These are phyloP conservation scores for Scomber scombrus DNA, from an alignment of 2,113 vertebrate genomes.

Conservation along the genomic window DNA sequence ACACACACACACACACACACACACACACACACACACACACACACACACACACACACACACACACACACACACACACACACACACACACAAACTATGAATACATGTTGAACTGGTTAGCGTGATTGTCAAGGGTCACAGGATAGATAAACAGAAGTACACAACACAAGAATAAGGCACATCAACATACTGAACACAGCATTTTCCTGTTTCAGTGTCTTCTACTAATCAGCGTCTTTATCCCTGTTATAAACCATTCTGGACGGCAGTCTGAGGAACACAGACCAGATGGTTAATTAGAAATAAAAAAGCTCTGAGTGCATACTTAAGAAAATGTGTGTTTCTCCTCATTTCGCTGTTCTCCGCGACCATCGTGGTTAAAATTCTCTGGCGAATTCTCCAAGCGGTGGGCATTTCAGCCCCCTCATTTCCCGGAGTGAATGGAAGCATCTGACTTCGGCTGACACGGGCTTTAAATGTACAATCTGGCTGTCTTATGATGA, in stretches of 20 bases:
- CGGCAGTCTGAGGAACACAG: conserved; percentile 60
- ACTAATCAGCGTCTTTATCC: conserved; percentile 71
- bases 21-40: too few species aligned
- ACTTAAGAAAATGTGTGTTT: conserved; percentile 63
- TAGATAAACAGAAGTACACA: too few species aligned
- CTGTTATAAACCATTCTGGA: conserved; percentile 64
- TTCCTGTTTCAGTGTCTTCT: conserved; percentile 10
- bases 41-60: too few species aligned
- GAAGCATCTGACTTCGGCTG: conserved; percentile 68
- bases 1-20: too few species aligned
- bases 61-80: too few species aligned
- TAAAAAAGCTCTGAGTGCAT: conserved; percentile 59
- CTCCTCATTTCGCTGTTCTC: conserved; percentile 53
- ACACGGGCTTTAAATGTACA: conserved; percentile 73
- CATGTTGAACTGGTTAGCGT: not conserved
- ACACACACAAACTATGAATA: too few species aligned
- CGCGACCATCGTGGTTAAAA: conserved; percentile 49
- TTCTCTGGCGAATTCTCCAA: conserved; percentile 57
- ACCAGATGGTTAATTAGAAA: conserved; percentile 79
- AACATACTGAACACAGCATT: not conserved
- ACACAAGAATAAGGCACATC: not conserved
- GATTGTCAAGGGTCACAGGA: not conserved
- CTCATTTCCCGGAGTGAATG: conserved; percentile 60
- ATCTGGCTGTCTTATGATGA: conserved; percentile 65
- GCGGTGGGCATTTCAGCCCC: conserved; percentile 62